Evolutionary conservation across 2,113 vertebrate species (phyloP), one percentile per base, ranked within the genome.

Genomic region (Malurus melanocephalus): DNA sequence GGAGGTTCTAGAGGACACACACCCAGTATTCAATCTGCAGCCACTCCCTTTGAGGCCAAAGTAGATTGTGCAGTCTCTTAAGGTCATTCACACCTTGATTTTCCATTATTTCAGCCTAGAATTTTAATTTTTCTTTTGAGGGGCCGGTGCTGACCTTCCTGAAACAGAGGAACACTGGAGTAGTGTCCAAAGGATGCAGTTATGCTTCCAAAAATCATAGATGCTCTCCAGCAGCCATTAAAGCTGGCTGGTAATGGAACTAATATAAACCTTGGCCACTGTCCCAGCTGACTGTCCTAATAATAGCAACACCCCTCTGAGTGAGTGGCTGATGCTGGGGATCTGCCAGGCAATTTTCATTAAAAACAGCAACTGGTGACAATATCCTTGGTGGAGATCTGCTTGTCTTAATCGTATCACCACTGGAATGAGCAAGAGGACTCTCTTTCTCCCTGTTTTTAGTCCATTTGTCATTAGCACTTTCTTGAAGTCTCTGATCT

Each of bases 261-360:
- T 85, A 64, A 89, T 82, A 74, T 28, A 93, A 90, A 85, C 68
- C 42, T 92, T 94, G 90, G 88, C 77, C 40, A 35, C 51, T 76
- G 23, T 89, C 80, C 80, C 77, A 79, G 46, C 20, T 61, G 56
- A 64, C 40, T 71, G 23, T 68, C 55, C 83, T 81, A 79, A 86
- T 77, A 82, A 93, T 86, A 92, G 85, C 78, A 91, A 78, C 61
- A 45, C 11, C 49, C 24, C 62, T 73, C 43, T 55, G 65, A 89
- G 11, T 49, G 23, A 46, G 46, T 68, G 75, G 61, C 53, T 75
- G 43, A 66, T 81, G 75, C 16, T 83, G 57, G 77, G 45, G 21
- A 85, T 75, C 62, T 88, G 88, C 85, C 80, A 85, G 57, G 12
- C 1, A 10, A 78, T 92, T 95, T 91, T 66, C 38, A 72, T 76